Evolutionary conservation across 2,888 invertebrate genomes (phyloP).

Genomic region (Macropis europaea): DNA sequence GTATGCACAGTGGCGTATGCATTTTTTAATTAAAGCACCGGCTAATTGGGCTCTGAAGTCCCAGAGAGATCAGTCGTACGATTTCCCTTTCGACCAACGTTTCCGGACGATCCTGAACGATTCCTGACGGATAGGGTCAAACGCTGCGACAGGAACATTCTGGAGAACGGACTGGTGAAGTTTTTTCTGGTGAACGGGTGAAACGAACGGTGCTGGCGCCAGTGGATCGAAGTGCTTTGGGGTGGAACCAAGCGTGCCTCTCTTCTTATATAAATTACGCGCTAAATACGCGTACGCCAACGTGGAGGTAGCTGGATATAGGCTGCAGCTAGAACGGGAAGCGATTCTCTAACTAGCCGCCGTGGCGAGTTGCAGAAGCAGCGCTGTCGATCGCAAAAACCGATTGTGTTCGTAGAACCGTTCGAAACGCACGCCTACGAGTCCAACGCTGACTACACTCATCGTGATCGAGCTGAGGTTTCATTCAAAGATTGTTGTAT

Average conservation of each 20-base stretch:
- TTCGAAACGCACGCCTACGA: conserved; percentile 13
- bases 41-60: conserved; percentile 51
- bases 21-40: conserved; percentile 63
- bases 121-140: too few species aligned
- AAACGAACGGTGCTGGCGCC: conserved; percentile 62
- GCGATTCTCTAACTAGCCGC: conserved; percentile 63
- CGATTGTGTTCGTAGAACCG: conserved; percentile 54
- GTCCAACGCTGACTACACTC: not conserved
- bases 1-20: conserved; percentile 74
- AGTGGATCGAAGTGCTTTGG: conserved; percentile 77
- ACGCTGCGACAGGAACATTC: not conserved
- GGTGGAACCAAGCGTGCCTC: conserved; percentile 79
- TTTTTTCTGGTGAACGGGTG: not conserved
- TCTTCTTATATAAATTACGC: conserved; percentile 78
- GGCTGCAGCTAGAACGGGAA: conserved; percentile 62
- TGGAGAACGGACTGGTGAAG: not conserved
- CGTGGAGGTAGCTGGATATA: conserved; percentile 43
- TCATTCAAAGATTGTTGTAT: not conserved
- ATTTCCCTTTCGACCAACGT: not conserved
- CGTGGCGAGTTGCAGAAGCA: conserved; percentile 63
- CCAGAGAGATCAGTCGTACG: not conserved
- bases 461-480: conserved; percentile 7
- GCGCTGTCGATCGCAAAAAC: conserved; percentile 58
- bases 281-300: conserved; percentile 73
- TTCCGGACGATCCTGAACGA: not conserved